These are phyloP conservation scores for Hydra vulgaris DNA, from an alignment of 30 jellyfish, hydroid and myxozoan genomes.

Conservation along the genomic window DNA sequence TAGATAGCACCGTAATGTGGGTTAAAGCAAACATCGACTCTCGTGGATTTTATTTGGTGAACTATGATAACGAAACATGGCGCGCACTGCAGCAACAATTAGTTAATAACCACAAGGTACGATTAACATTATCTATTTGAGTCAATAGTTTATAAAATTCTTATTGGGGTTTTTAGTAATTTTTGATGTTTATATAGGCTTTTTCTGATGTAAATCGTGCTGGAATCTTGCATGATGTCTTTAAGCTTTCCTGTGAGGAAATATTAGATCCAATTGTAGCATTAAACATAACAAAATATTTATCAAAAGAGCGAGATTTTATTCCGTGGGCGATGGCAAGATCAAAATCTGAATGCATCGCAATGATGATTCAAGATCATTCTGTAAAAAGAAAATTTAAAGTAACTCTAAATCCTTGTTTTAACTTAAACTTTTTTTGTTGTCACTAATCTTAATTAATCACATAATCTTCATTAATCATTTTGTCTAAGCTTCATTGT, in stretches of 20 bases:
- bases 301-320: conserved; percentile 68
- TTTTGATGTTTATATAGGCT: conserved; percentile 32
- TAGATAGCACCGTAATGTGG: conserved; percentile 40
- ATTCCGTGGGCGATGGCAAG: conserved; percentile 98
- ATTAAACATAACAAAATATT: conserved; percentile 61
- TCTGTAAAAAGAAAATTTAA: conserved; percentile 48
- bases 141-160: background rate
- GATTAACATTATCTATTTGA: background rate
- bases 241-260: conserved; percentile 90
- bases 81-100: conserved; percentile 47
- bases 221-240: conserved; percentile 87
- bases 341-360: conserved; percentile 70
- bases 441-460: too few species aligned
- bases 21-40: conserved; percentile 66
- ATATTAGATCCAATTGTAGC: conserved; percentile 73
- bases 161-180: background rate
- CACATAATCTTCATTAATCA: background rate
- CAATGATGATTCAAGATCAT: conserved; percentile 38
- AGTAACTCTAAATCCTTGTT: conserved; percentile 33
- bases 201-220: conserved; percentile 88
- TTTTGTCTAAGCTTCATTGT: background rate
- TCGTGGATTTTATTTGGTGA: conserved; percentile 74
- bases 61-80: conserved; percentile 82
- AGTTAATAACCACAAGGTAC: conserved; percentile 54
- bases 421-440: background rate